phyloP scores from a whole-genome alignment of 1,140 invertebrate species.

The Habropoda laboriosa region DNA sequence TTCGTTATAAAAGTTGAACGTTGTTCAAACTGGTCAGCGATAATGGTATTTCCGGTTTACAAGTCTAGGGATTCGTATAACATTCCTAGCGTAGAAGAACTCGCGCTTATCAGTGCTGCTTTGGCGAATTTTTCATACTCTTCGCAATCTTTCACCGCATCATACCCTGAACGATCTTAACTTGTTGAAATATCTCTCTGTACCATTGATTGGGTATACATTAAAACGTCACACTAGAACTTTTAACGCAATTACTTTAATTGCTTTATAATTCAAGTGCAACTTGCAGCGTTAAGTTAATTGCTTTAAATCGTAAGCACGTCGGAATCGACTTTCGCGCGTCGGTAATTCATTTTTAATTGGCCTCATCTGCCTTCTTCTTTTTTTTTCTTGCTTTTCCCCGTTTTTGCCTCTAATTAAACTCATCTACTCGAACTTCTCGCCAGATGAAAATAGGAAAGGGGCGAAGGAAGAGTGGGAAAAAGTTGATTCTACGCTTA shows the following conservation, averaged over 20 bases:
- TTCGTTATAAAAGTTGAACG: not conserved
- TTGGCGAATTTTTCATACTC: conserved; percentile 37
- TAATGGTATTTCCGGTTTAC: conserved; percentile 22
- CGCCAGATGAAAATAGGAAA: too few species aligned
- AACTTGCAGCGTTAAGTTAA: not conserved
- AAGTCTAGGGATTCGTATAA: conserved; percentile 18
- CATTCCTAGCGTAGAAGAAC: not conserved
- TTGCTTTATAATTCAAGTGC: not conserved
- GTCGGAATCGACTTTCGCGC: not conserved
- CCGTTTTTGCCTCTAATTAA: not conserved
- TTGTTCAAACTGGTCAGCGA: conserved; percentile 11
- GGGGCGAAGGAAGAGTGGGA: too few species aligned
- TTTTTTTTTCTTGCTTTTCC: too few species aligned
- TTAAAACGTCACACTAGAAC: too few species aligned
- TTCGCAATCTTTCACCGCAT: too few species aligned
- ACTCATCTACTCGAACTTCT: not conserved
- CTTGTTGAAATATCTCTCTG: too few species aligned
- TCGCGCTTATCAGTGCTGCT: conserved; percentile 33
- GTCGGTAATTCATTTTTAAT: conserved; percentile 5
- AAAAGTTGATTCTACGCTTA: too few species aligned
- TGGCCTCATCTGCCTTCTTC: not conserved
- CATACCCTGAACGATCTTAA: too few species aligned
- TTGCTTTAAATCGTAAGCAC: not conserved
- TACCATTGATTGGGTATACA: too few species aligned
- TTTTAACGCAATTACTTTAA: not conserved